These are phyloP conservation scores for Bimastos eiseni DNA, from an alignment of 2,888 invertebrate species.

Conservation along the genomic window DNA sequence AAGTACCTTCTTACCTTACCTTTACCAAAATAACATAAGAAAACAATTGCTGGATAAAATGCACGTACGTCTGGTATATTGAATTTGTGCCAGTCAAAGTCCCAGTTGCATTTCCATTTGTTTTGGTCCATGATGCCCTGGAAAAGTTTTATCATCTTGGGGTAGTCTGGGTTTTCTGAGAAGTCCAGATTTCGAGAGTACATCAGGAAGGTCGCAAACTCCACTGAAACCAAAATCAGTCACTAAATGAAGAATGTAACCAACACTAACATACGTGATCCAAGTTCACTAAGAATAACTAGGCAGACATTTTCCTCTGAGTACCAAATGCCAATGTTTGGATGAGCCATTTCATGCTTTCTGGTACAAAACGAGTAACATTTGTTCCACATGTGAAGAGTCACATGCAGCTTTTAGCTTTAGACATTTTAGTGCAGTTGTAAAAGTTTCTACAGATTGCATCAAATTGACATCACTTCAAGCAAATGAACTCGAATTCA, in stretches of 20 bases:
- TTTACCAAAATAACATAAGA: too few species aligned
- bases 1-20: neutral
- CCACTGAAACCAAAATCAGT: conserved; percentile 69
- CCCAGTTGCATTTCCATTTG: conserved; percentile 58
- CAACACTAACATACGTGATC: neutral
- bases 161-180: conserved; percentile 99
- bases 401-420: too few species aligned
- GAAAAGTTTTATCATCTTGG: conserved; percentile 93
- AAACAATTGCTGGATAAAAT: too few species aligned
- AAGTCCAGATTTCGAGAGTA: conserved; percentile 96
- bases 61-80: neutral
- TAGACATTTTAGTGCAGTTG: too few species aligned
- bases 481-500: too few species aligned
- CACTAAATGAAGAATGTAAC: neutral
- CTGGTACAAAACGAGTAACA: too few species aligned
- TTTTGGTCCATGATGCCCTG: conserved; percentile 66
- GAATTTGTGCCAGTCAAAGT: conserved; percentile 57
- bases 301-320: neutral
- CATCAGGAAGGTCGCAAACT: conserved; percentile 94
- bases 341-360: too few species aligned
- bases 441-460: too few species aligned
- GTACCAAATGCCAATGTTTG: neutral
- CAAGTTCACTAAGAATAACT: too few species aligned
- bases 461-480: too few species aligned
- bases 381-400: too few species aligned